phyloP scores from a whole-genome alignment of 2,113 vertebrate genomes.

The Meriones unguiculatus region DNA sequence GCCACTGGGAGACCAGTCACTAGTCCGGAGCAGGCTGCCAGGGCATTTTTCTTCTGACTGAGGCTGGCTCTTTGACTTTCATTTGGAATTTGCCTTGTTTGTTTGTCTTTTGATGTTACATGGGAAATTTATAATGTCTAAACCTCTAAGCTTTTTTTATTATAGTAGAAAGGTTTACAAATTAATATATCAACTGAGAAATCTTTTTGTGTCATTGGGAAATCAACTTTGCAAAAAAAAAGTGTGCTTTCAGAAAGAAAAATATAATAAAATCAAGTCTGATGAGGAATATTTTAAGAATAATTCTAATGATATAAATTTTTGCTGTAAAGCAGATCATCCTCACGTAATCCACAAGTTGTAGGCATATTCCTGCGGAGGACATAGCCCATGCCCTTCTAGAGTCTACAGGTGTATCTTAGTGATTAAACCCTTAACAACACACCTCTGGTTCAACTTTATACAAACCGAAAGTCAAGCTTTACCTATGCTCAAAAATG shows the following conservation, averaged over 20 bases:
- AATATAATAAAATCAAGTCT: conserved; percentile 8
- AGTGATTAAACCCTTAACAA: background rate
- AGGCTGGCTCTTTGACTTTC: background rate
- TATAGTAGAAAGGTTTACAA: background rate
- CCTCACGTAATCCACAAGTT: background rate
- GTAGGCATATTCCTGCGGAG: background rate
- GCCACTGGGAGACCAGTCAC: background rate
- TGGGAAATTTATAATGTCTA: background rate
- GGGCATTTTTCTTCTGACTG: background rate
- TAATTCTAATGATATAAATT: background rate
- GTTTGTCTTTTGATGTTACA: background rate
- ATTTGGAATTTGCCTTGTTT: background rate
- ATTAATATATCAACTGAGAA: conserved; percentile 5
- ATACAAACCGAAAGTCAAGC: conserved; percentile 39
- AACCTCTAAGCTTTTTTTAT: background rate
- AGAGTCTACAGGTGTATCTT: background rate
- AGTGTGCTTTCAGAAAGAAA: background rate
- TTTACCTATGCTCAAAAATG: conserved; percentile 8
- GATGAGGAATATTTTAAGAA: background rate
- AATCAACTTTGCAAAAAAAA: conserved; percentile 4
- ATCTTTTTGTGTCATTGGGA: background rate
- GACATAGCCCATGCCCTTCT: background rate
- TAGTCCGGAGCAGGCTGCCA: background rate
- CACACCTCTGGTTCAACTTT: background rate
- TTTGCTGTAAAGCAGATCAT: background rate